Base-by-base conservation (phyloP, 1,140 invertebrate species). In the Drosophila burlai region DNA sequence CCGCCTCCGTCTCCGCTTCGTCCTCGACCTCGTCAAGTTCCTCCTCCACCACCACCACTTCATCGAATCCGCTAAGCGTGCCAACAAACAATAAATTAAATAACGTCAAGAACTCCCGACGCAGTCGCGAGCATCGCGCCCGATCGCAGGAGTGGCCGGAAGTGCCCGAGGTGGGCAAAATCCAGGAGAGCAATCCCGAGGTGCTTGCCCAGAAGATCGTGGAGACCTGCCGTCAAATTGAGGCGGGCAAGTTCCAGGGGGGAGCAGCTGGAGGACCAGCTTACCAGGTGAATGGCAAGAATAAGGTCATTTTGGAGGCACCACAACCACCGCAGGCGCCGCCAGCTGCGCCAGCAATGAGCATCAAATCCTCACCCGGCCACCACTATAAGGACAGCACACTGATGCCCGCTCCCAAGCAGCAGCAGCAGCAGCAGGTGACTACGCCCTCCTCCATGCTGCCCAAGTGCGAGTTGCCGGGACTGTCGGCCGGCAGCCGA, bases 111-210 rank as follows among this genome's bases (percentile, higher is more conserved):
- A 92, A 94, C 1, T 91, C 93, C 0, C 94, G 96, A 2, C 97
- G 97, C 86, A 95, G 94, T 43, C 94, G 96, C 29, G 96, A 97
- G 62, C 95, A 96, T 63, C 94, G 97, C 3, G 96, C 96, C 4
- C 94, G 97, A 4, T 97, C 96, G 2, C 97, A 98, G 92, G 97
- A 98, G 84, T 98, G 97, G 97, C 97, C 97, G 0, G 97, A 97
- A 76, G 96, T 98, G 29, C 97, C 97, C 1, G 97, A 97, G 77
- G 95, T 98, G 36, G 97, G 96, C 4, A 98, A 97, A 93, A 98
- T 98, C 66, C 96, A 98, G 83, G 97, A 98, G 83, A 97, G 97
- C 82, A 98, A 98, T 94, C 97, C 97, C 0, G 97, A 98, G 93
- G 95, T 98, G 46, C 93, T 98, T 16, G 97, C 97, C 0, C 96